Evolutionary conservation across 2,797 vertebrate species (phyloP), one percentile per base, ranked within the genome.

Genomic region (Anolis apletophallus): DNA sequence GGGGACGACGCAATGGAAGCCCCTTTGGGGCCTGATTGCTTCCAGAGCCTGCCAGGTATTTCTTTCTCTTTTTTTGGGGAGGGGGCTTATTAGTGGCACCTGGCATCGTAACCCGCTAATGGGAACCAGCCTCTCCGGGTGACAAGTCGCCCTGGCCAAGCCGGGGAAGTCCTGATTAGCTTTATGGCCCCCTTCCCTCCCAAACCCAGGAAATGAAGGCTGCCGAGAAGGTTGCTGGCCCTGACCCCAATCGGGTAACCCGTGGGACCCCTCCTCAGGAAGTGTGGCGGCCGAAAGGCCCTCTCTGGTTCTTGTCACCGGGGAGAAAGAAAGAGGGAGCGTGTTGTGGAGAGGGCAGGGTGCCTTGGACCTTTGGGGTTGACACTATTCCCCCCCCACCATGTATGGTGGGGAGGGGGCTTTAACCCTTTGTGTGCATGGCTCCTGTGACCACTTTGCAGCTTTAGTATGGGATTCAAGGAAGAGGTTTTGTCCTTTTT

Each of bases 191-290:
- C 50, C 17, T 12, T 64, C 61, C 75, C 75, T 57, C 17, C 32
- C 54, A 21, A 46, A 95, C 95, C 95, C 98, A 98, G 98, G 98
- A 99, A 98, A 98, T 98, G 97, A 98, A 97, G 91, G 96, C 96
- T 97, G 96, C 95, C 71, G 93, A 94, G 92, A 93, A 96, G 96
- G 96, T 97, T 96, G 93, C 8, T 64, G 80, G 92, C 91, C 94
- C 94, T 97, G 97, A 97, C 97, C 97, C 96, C 94, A 88, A 93
- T 77, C 67, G 92, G 73, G 77, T 97, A 97, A 97, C 97, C 97
- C 96, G 96, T 96, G 81, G 94, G 95, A 95, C 95, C 96, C 94
- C 83, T 64, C 91, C 14, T 84, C 96, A 96, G 96, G 96, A 96
- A 96, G 96, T 95, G 94, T 92, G 95, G 94, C 94, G 95, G 94